Base-by-base conservation (phyloP, 2,888 invertebrate species). In the Idaea straminata region DNA sequence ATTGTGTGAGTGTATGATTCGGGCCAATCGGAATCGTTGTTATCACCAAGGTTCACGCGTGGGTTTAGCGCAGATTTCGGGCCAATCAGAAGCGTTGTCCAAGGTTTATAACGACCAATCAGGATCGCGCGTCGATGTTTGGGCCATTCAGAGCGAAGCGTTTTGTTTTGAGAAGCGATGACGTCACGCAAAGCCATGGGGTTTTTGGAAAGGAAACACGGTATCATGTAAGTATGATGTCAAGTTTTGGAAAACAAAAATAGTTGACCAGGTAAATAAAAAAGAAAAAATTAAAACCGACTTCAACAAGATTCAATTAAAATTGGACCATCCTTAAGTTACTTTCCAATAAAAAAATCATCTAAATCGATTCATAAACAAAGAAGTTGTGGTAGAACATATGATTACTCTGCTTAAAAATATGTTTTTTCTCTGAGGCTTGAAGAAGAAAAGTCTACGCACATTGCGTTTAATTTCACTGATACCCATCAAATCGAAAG, bases 121-220 rank as follows among this genome's bases (percentile, higher is more conserved):
- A 47, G 13, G 10, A 47, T 47, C 63, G 61, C 61, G 66, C 71
- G 67, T 71, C 67, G 13, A 47, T 25, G 25, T 25, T 47, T 47
- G 47, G 47, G 47, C 47, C 47, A 47, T 47, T 47, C 74, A 69
- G 66, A 74, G 72, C 69, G 75, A 77, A 79, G 79, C 75, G 73
- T 70, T 66, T 36, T 5, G 36, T 36, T 36, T 36, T 10, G 57
- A 57, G 57, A 58, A 58, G 58, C 58, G 58, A 58, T 15, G 15
- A 58, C 58, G 15, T 58, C 58, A 58, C 58, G 58, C n/a, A 58
- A 58, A 58, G 58, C 58, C 15, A 58, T 58, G 58, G 58, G 10
- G 15, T 15, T 6, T 58, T 58, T 16, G 58, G 58, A 58, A 58
- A 16, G 58, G 58, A 58, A 58, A 58, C 47, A 47, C 47, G 47